Evolutionary conservation across 2,113 vertebrate genomes (phyloP).

Genomic region (Pollimyrus isidori): DNA sequence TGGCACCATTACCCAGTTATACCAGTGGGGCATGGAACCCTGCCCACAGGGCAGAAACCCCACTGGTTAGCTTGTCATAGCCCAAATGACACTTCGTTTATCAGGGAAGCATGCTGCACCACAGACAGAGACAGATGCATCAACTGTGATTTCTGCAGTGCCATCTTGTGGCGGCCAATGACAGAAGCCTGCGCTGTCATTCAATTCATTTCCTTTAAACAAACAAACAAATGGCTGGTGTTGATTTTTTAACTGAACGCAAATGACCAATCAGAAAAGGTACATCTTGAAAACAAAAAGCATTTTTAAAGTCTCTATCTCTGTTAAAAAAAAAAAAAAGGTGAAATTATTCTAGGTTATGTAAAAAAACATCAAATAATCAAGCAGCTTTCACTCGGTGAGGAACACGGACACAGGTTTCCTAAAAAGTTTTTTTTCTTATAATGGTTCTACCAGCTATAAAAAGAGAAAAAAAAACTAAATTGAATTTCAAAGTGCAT

Average conservation of each 20-base stretch:
- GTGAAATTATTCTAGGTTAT: neutral
- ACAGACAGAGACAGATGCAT: slow-evolving; percentile 65
- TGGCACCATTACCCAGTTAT: slow-evolving; percentile 30
- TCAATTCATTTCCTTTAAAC: neutral
- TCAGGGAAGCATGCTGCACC: slow-evolving; percentile 64
- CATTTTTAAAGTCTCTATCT: neutral
- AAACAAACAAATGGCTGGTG: neutral
- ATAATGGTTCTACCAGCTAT: slow-evolving; percentile 33
- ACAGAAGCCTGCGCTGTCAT: slow-evolving; percentile 11
- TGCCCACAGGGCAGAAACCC: slow-evolving; percentile 41
- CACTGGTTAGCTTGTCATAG: slow-evolving; percentile 63
- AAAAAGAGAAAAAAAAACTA: slow-evolving; percentile 21
- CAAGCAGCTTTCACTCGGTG: neutral
- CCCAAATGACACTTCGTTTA: slow-evolving; percentile 64
- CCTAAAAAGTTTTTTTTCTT: slow-evolving; percentile 29
- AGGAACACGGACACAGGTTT: neutral
- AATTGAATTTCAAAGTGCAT: slow-evolving; percentile 53
- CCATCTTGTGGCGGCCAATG: slow-evolving; percentile 54
- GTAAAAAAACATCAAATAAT: neutral
- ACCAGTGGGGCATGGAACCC: neutral
- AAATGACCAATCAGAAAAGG: neutral
- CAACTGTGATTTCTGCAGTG: slow-evolving; percentile 48
- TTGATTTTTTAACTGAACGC: neutral
- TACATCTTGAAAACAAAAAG: neutral
- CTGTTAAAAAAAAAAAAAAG: neutral